Percentiles rank a stretch among this genome's conserved stretches.
phyloP scores from a whole-genome alignment of 2,113 vertebrate genomes.

The Carlito syrichta region DNA sequence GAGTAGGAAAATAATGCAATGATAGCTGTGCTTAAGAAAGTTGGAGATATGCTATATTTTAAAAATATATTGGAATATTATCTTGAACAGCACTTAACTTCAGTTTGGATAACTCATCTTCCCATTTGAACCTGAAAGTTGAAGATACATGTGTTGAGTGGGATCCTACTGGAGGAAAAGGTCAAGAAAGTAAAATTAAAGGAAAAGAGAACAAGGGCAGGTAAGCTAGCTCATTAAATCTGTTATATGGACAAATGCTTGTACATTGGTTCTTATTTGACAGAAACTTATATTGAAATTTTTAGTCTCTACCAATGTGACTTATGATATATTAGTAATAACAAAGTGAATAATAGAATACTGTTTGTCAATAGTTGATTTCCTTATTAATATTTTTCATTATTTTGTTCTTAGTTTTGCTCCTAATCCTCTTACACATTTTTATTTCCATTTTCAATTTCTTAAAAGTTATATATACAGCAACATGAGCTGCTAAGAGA shows the following conservation, averaged over 20 bases:
- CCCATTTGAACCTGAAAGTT: constrained; percentile 93
- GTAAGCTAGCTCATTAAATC: constrained; percentile 78
- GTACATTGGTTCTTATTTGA: background rate
- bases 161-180: constrained; percentile 93
- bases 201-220: constrained; percentile 93
- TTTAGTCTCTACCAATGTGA: background rate
- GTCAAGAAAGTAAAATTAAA: constrained; percentile 89
- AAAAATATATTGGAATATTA: constrained; percentile 35
- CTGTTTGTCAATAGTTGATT: background rate
- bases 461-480: constrained; percentile 23
- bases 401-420: constrained; percentile 31
- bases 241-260: background rate
- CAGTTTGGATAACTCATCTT: constrained; percentile 88
- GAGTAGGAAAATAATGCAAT: background rate
- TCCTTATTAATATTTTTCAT: constrained; percentile 40
- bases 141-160: constrained; percentile 90
- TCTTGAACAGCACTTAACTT: constrained; percentile 89
- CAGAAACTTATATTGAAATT: background rate
- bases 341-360: constrained; percentile 4
- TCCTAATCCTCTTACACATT: background rate
- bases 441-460: constrained; percentile 35
- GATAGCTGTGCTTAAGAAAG: background rate
- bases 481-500: constrained; percentile 29
- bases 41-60: constrained; percentile 1
- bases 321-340: constrained; percentile 28